Base-by-base conservation (phyloP, 2,888 invertebrate genomes). In the Chymomyza fuscimana region DNA sequence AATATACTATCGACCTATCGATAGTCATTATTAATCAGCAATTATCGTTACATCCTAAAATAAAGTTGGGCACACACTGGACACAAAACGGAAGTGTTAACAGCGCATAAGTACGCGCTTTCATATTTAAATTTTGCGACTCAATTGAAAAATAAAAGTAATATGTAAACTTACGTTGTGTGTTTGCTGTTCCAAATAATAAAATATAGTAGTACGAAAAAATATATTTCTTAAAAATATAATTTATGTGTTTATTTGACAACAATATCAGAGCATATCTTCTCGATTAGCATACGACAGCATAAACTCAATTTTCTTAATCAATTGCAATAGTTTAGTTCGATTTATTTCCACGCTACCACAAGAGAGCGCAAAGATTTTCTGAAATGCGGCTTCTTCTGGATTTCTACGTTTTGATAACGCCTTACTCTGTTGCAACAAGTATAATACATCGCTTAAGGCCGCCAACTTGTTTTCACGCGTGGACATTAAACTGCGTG, bases 301-400 rank as follows among this genome's bases (percentile, higher is more conserved):
- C 91, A 95, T 95, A 91, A 94, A 96, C 87, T 96, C 95, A 1
- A 96, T 86, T 92, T 96, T 96, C 86, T 94, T 95, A 0, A 94
- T 87, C 77, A 93, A 91, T 69, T 93, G 92, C 77, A 93, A 93
- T 7, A 95, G 83, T 89, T 93, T 93, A 60, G 92, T 92, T 63
- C 92, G 89, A 70, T 94, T 92, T 77, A 95, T 87, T n/a, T 91
- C 88, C 62, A 93, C 92, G 60, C 93, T 90, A 15, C 93, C 92
- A 50, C 90, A 92, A 63, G 92, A 91, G 69, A 93, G 92, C 12
- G 94, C 93, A 0, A 93, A 93, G 70, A 94, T 94, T 80, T 93
- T 94, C 81, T 92, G 94, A 63, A 90, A 91, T 64, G 86, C 86
- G 0, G 82, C 78, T 16, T 86, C 75, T 69, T 78, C 79, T 54